phyloP scores from a whole-genome alignment of 2,797 vertebrate species.

The Siniperca obscura region DNA sequence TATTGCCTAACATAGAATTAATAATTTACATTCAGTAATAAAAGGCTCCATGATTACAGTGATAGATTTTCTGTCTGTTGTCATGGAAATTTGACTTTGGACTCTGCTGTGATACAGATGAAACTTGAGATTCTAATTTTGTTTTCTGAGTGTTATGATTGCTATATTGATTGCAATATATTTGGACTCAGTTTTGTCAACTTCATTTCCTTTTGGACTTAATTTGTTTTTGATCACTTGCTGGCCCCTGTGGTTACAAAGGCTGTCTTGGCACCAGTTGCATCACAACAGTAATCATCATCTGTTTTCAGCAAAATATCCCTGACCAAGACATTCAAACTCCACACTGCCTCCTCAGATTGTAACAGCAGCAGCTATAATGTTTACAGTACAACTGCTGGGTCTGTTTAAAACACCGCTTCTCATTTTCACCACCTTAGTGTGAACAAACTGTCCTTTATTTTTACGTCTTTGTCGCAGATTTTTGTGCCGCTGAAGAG shows the following conservation, averaged over 20 bases:
- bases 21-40: neutral
- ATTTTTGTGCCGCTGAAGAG: slow-evolving; percentile 34
- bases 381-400: neutral
- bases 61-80: neutral
- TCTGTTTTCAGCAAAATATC: slow-evolving; percentile 10
- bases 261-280: neutral
- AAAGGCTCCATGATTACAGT: slow-evolving; percentile 1
- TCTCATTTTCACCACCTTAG: slow-evolving; percentile 5
- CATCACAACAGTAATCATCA: slow-evolving; percentile 31
- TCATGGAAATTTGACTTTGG: neutral
- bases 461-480: slow-evolving; percentile 11
- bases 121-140: neutral
- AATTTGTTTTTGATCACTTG: slow-evolving; percentile 22
- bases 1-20: neutral
- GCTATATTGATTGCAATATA: slow-evolving; percentile 17
- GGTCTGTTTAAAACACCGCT: slow-evolving; percentile 3
- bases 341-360: neutral
- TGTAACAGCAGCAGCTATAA: neutral
- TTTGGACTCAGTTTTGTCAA: neutral
- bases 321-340: slow-evolving; percentile 14
- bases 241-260: slow-evolving; percentile 11
- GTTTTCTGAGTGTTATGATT: slow-evolving; percentile 5
- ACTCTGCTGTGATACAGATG: neutral
- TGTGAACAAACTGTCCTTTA: slow-evolving; percentile 16
- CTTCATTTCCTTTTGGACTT: slow-evolving; percentile 24